A percentile compares a stretch with the other conserved stretches of the same genome.
phyloP scores from a whole-genome alignment of 2,888 invertebrate species.

The Aplocera efformata region DNA sequence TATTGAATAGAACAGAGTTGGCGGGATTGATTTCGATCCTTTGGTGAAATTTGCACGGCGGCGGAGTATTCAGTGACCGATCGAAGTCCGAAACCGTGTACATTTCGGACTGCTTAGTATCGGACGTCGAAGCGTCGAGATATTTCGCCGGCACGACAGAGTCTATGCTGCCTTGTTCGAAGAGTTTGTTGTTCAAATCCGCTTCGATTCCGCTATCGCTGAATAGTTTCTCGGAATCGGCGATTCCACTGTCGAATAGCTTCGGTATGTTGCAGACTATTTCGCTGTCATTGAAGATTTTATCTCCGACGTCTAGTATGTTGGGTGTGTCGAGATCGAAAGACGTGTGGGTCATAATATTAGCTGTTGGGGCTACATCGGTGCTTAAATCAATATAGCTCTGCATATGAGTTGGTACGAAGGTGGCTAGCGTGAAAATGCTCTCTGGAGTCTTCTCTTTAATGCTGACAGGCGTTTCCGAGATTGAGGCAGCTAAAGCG shows the following conservation, averaged over 20 bases:
- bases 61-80: conserved; percentile 61
- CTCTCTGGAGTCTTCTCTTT: conserved; percentile 80
- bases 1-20: conserved; percentile 72
- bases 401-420: conserved; percentile 84
- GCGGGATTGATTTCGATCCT: conserved; percentile 75
- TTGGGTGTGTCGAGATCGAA: conserved; percentile 64
- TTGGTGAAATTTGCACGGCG: conserved; percentile 63
- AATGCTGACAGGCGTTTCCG: conserved; percentile 82
- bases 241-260: conserved; percentile 13
- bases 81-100: conserved; percentile 47
- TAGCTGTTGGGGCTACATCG: conserved; percentile 57
- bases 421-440: conserved; percentile 78
- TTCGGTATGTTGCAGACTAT: conserved; percentile 52
- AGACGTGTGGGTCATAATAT: conserved; percentile 56
- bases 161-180: conserved; percentile 5
- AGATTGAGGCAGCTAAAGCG: conserved; percentile 83
- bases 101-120: conserved; percentile 19
- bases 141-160: too few species aligned
- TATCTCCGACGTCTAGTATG: conserved; percentile 60
- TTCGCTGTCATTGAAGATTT: conserved; percentile 71
- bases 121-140: too few species aligned
- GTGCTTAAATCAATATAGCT: conserved; percentile 76
- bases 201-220: conserved; percentile 25
- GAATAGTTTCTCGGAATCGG: conserved; percentile 43
- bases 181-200: conserved; percentile 28